These are phyloP conservation scores for Hypsibius dujardini DNA, from an alignment of 1,140 invertebrate genomes.

Conservation along the genomic window DNA sequence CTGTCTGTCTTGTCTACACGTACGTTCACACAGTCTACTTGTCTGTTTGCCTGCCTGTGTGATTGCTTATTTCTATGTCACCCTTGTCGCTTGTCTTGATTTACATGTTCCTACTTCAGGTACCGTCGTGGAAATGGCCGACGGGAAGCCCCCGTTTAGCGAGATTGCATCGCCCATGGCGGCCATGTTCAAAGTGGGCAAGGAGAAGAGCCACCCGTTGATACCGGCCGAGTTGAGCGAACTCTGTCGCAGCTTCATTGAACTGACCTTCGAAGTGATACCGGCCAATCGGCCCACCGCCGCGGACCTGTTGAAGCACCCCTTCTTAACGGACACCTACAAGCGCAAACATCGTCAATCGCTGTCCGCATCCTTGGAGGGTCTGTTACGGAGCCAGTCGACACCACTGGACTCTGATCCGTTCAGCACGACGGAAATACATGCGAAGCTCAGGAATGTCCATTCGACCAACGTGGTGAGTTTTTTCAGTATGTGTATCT, in stretches of 20 bases:
- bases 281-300: constrained; percentile 67
- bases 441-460: not conserved
- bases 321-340: constrained; percentile 57
- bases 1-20: too few species aligned
- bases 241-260: constrained; percentile 70
- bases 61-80: too few species aligned
- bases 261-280: constrained; percentile 75
- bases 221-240: constrained; percentile 75
- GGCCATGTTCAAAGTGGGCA: constrained; percentile 94
- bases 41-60: too few species aligned
- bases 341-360: not conserved
- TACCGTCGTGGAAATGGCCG: constrained; percentile 97
- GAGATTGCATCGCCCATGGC: constrained; percentile 63
- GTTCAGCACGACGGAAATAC: too few species aligned
- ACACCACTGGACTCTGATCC: constrained; percentile 2
- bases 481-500: too few species aligned
- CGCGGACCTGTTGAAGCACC: constrained; percentile 68
- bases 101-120: constrained; percentile 3
- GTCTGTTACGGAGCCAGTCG: not conserved
- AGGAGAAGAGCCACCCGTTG: constrained; percentile 90
- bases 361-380: not conserved
- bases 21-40: too few species aligned
- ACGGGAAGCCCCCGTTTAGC: constrained; percentile 92
- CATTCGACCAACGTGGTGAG: too few species aligned
- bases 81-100: constrained; percentile 20